Evolutionary conservation across 2,797 vertebrate genomes (phyloP), one percentile per base, ranked within the genome.

Genomic region (Sparus aurata): DNA sequence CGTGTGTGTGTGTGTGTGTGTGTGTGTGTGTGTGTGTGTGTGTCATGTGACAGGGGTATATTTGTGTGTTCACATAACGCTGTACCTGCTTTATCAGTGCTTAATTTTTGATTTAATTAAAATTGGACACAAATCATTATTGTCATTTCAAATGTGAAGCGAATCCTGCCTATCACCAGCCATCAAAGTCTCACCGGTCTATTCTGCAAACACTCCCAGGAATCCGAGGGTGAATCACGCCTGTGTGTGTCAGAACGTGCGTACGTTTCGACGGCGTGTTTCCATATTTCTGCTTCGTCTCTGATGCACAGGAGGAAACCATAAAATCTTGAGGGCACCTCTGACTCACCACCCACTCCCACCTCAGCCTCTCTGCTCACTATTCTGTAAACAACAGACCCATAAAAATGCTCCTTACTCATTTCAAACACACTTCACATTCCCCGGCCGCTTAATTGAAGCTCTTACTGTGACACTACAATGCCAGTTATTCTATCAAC

Each of bases 371-470:
- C 87, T 43, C 68, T 63, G 63, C 61, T 87, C 70, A 55, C 68
- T 75, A 52, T 79, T 84, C 70, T 75, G 63, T 79, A 85, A 89
- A 91, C 78, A 89, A 81, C 58, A 69, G 66, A 41, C 30, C 52
- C 62, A 72, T 86, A 86, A 89, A 87, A 87, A 85, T 46, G 52
- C 63, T 79, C 57, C 78, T 88, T 60, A 69, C 85, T 91, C 83
- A 87, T 87, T 89, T 86, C 82, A 85, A 86, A 79, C 83, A 49
- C 83, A 64, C 64, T 78, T 75, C 84, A 75, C 64, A 69, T 85
- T 88, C 73, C 55, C 50, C 46, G 43, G 69, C 61, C 78, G 79
- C 70, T 87, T 91, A 90, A 89, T 89, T 87, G 82, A 83, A 77
- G 65, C 77, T 71, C 75, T 87, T 77, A 63, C 64, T 66, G 80